Evolutionary conservation across 2,888 invertebrate genomes (phyloP).

Genomic region (Macrostomum cliftonense): DNA sequence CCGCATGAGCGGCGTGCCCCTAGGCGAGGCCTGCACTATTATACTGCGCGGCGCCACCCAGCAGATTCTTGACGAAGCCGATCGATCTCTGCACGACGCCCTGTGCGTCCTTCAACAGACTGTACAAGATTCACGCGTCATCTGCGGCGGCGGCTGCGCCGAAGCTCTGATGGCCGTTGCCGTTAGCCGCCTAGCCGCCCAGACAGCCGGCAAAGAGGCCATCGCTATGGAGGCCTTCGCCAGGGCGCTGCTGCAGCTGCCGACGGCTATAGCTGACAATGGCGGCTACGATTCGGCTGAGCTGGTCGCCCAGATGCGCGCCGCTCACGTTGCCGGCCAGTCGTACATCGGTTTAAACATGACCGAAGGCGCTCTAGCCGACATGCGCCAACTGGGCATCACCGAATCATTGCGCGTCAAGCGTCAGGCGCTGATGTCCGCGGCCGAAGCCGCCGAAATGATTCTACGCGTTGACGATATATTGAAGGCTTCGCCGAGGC

Average conservation of each 20-base stretch:
- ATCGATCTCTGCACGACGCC: slow-evolving; percentile 90
- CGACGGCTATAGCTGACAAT: slow-evolving; percentile 90
- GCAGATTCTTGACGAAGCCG: slow-evolving; percentile 94
- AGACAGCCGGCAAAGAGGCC: slow-evolving; percentile 85
- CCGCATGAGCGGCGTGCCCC: slow-evolving; percentile 49
- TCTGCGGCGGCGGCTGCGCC: slow-evolving; percentile 47
- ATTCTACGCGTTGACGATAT: slow-evolving; percentile 94
- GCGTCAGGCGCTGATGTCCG: slow-evolving; percentile 76
- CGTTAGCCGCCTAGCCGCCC: slow-evolving; percentile 55
- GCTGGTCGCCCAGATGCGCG: slow-evolving; percentile 69
- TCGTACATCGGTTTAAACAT: slow-evolving; percentile 66
- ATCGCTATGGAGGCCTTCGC: slow-evolving; percentile 90
- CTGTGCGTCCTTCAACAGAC: slow-evolving; percentile 87
- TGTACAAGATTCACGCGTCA: slow-evolving; percentile 44
- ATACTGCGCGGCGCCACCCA: slow-evolving; percentile 91
- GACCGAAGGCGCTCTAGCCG: slow-evolving; percentile 63
- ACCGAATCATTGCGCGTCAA: slow-evolving; percentile 94
- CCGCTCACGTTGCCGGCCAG: slow-evolving; percentile 66
- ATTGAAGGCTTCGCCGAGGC: slow-evolving; percentile 50
- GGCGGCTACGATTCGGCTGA: slow-evolving; percentile 94
- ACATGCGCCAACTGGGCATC: slow-evolving; percentile 74
- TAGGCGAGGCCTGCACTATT: slow-evolving; percentile 90
- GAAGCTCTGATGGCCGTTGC: slow-evolving; percentile 94
- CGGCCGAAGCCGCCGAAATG: slow-evolving; percentile 93
- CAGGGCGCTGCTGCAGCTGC: slow-evolving; percentile 60